These are phyloP conservation scores for Liodrosophila aerea DNA, from an alignment of 2,888 invertebrate genomes.

Conservation along the genomic window DNA sequence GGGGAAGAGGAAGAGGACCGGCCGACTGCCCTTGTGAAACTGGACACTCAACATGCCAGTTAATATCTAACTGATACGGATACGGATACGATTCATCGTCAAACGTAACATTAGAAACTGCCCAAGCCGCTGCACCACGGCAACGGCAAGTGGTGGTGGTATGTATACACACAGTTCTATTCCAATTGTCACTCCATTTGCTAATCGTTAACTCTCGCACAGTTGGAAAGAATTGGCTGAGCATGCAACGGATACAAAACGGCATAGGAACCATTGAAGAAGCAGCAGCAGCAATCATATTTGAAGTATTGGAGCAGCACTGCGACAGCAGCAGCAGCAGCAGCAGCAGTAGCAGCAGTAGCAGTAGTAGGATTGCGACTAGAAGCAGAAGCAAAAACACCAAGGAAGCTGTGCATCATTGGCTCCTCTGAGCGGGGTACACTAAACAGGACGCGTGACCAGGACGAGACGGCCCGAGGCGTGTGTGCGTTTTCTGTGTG, in stretches of 20 bases:
- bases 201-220: background rate
- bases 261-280: constrained; percentile 46
- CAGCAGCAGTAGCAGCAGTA: constrained; percentile 19
- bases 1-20: constrained; percentile 3
- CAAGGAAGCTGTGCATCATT: constrained; percentile 29
- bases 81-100: too few relatives aligned
- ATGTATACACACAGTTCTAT: constrained; percentile 16
- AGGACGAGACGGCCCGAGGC: constrained; percentile 74
- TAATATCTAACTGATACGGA: too few relatives aligned
- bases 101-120: too few relatives aligned
- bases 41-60: too few relatives aligned
- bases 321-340: constrained; percentile 20
- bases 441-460: constrained; percentile 39
- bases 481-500: constrained; percentile 65
- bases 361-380: constrained; percentile 15
- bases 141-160: constrained; percentile 56
- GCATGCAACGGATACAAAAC: constrained; percentile 56
- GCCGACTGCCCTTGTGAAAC: background rate
- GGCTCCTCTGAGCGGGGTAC: constrained; percentile 52
- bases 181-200: background rate
- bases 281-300: constrained; percentile 52
- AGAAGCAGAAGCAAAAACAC: constrained; percentile 25
- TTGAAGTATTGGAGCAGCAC: constrained; percentile 23
- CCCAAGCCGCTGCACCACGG: too few relatives aligned
- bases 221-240: constrained; percentile 57